These are phyloP conservation scores for Drosophila merina DNA, from an alignment of 2,888 invertebrate species.

Conservation along the genomic window DNA sequence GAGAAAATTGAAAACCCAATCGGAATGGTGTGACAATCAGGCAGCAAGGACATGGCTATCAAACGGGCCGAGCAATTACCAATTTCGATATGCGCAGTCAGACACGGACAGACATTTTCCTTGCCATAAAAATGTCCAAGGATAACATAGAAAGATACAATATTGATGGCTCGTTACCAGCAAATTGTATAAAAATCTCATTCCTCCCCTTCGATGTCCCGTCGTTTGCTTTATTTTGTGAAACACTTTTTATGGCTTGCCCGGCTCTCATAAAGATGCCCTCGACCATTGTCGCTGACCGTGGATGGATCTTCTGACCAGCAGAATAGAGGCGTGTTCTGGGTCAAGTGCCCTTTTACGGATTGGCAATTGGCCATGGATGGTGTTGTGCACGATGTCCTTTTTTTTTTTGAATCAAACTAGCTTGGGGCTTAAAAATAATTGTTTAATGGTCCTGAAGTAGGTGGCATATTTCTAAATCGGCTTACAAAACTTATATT, in stretches of 20 bases:
- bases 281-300: slow-evolving; percentile 18
- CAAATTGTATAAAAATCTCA: slow-evolving; percentile 60
- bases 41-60: background rate
- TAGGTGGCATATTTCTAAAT: background rate
- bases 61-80: slow-evolving; percentile 49
- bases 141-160: slow-evolving; percentile 47
- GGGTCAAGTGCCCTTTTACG: slow-evolving; percentile 13
- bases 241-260: slow-evolving; percentile 42
- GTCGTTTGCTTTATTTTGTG: slow-evolving; percentile 49
- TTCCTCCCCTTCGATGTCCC: slow-evolving; percentile 15
- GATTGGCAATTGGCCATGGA: slow-evolving; percentile 18
- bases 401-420: background rate
- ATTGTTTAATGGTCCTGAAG: background rate
- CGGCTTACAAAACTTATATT: too few species aligned
- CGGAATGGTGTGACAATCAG: slow-evolving; percentile 52
- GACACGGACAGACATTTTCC: slow-evolving; percentile 35
- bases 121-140: slow-evolving; percentile 47
- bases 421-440: background rate
- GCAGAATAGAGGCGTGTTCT: slow-evolving; percentile 16
- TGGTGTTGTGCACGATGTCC: background rate
- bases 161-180: slow-evolving; percentile 51
- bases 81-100: slow-evolving; percentile 44
- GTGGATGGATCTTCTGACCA: slow-evolving; percentile 31
- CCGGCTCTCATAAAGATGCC: slow-evolving; percentile 48
- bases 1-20: slow-evolving; percentile 50